Evolutionary conservation across 2,888 invertebrate genomes (phyloP), one percentile per base, ranked within the genome.

Genomic region (Strigamia crassipes): DNA sequence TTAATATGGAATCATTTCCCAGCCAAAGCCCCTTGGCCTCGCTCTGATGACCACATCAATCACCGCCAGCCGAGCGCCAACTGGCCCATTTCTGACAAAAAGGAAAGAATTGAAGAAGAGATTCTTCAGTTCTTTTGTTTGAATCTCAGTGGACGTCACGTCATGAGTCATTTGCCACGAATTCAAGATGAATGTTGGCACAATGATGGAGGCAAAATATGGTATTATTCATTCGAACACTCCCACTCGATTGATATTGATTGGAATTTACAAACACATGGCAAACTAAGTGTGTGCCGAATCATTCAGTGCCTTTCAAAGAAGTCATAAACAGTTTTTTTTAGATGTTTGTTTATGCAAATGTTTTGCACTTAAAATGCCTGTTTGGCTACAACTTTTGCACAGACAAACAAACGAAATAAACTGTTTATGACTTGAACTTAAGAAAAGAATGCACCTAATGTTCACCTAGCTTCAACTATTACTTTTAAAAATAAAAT

Each of bases 1-100:
- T 73, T 73, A 73, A 73, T 73, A 73, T 73, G 73, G 73, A 73
- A 73, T 73, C 73, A 73, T 73, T 73, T 73, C 73, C 73, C n/a
- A 23, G 73, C 73, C 73, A 73, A 73, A 73, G 73, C 73, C 73
- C 73, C 31, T 73, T 73, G 73, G 27, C 73, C 73, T 73, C 73
- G 73, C 27, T 73, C 73, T 73, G 73, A 73, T 73, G 73, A 73
- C 73, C 73, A n/a, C 73, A 73, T 73, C 73, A 73, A 73, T 73
- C 73, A 73, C 73, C 73, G 73, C 12, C 73, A 73, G 27, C 31
- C 73, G 73, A 31, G 73, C 73, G 73, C 73, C 73, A 73, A 73
- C 73, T 31, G n/a, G 73, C 31, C 73, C 27, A 23, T 10, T 31
- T 27, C 73, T 73, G 73, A 73, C 73, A 73, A 73, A 12, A 73